phyloP scores from a whole-genome alignment of 2,888 invertebrate species.

The Loripinus fragilis region DNA sequence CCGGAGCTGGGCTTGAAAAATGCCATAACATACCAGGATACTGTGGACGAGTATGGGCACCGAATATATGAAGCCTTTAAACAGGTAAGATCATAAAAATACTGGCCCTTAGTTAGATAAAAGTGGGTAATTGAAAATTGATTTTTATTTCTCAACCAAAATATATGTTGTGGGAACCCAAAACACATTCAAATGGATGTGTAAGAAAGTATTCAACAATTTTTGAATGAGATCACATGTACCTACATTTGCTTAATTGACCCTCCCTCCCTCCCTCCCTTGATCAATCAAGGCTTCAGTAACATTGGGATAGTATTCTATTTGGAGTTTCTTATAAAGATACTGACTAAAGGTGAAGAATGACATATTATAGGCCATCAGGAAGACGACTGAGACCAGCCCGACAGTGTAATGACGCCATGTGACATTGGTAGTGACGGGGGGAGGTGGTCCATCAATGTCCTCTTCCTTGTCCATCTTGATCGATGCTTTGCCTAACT shows the following conservation, averaged over 20 bases:
- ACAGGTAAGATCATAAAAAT: no score
- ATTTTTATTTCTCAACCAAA: no score
- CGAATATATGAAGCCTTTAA: conserved; percentile 87
- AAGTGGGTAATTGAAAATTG: no score
- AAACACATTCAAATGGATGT: no score
- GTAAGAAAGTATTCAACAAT: no score
- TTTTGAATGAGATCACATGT: no score
- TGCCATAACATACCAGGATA: conserved; percentile 81
- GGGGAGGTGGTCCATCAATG: neutral
- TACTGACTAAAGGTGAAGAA: conserved; percentile 42
- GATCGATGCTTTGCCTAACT: no score
- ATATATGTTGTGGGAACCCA: no score
- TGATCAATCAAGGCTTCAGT: no score
- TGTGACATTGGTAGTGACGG: neutral
- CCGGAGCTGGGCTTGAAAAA: conserved; percentile 85
- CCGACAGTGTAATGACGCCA: conserved; percentile 39
- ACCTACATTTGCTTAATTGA: no score
- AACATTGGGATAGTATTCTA: conserved; percentile 34
- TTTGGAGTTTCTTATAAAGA: conserved; percentile 42
- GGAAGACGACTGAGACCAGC: conserved; percentile 33
- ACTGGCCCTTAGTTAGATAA: no score
- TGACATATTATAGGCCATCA: conserved; percentile 32
- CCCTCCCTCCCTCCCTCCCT: no score
- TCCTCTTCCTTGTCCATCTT: neutral
- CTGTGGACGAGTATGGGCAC: conserved; percentile 86